Evolutionary conservation across 2,113 vertebrate genomes (phyloP), one percentile per base, ranked within the genome.

Genomic region (Lamprologus tigripictilis): DNA sequence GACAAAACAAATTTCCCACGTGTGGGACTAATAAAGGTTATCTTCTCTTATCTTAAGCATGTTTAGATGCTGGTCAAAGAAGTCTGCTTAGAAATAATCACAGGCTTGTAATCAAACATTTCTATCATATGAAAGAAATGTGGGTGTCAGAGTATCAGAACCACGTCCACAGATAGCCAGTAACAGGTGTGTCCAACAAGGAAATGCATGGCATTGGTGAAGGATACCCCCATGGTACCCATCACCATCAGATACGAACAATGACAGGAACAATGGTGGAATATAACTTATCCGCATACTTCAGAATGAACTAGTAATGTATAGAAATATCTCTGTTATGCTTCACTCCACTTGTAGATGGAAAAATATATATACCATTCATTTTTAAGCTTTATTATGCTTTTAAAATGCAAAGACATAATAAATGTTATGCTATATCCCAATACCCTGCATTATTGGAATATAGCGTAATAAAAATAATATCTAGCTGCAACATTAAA

Each of bases 31-130:
- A 42, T 11, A 10, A 37, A 37, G 9, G 35, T 37, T 37, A 10
- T 37, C 9, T 37, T 37, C 10, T 37, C 35, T 37, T 37, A 37
- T 37, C 35, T 63, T 35, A 63, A 63, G 17, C 31, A 19, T 0
- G 3, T 33, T 2, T 66, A 5, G 61, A 12, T 66, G 61, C 17
- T 19, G 19, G 17, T 66, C 9, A 0, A 66, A 6, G 16, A 7
- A 35, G 4, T 35, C 5, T 63, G 17, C 31, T 66, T 33, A 35
- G 61, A 35, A 35, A 66, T 66, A 37, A 66, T n/a, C 61, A 35
- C 0, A 4, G 31, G 0, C 17, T 66, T 37, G 17, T 37, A n/a
- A 35, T 58, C 55, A 0, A 28, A 26, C 54, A 55, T 1, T 55
- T 55, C 54, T 55, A 55, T 55, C 4, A 55, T 26, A 55, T 33